These are phyloP conservation scores for Panulirus ornatus DNA, from an alignment of 1,140 invertebrate species.

Conservation along the genomic window DNA sequence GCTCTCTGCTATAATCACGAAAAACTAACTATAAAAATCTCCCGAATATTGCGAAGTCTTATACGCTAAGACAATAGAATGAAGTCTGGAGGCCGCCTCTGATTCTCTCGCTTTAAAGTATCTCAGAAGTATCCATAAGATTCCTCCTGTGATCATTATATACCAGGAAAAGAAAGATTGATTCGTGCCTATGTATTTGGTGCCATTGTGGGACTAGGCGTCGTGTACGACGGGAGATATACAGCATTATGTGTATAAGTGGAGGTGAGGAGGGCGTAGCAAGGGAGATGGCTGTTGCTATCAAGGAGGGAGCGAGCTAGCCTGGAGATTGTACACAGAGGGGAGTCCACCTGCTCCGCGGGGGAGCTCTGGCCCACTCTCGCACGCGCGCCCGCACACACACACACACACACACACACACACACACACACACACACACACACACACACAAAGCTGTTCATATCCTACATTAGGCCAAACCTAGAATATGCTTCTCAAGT, in stretches of 20 bases:
- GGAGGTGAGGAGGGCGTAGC: constrained; percentile 38
- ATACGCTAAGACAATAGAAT: constrained; percentile 58
- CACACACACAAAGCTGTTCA: neutral
- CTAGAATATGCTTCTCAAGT: too few species aligned
- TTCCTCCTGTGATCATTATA: too few species aligned
- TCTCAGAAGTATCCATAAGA: too few species aligned
- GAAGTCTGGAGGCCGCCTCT: constrained; percentile 4
- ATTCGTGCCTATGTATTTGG: neutral
- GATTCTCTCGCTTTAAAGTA: neutral
- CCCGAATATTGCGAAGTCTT: constrained; percentile 51
- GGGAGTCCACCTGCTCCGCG: constrained; percentile 51
- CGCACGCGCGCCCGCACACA: constrained; percentile 30
- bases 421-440: constrained; percentile 23
- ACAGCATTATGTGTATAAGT: constrained; percentile 28
- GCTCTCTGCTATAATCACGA: constrained; percentile 67
- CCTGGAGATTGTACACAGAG: constrained; percentile 68
- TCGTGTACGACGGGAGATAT: neutral
- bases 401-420: neutral
- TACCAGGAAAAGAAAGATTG: neutral
- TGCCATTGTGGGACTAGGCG: neutral
- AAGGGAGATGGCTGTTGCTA: constrained; percentile 23
- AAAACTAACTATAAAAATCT: constrained; percentile 69
- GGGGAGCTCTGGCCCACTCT: constrained; percentile 21
- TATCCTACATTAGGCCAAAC: too few species aligned
- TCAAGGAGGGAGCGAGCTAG: constrained; percentile 23